A percentile compares a stretch with the other conserved stretches of the same genome.
Evolutionary conservation across 2,888 invertebrate genomes (phyloP).

Genomic region (Cremastobaeus sp.): DNA sequence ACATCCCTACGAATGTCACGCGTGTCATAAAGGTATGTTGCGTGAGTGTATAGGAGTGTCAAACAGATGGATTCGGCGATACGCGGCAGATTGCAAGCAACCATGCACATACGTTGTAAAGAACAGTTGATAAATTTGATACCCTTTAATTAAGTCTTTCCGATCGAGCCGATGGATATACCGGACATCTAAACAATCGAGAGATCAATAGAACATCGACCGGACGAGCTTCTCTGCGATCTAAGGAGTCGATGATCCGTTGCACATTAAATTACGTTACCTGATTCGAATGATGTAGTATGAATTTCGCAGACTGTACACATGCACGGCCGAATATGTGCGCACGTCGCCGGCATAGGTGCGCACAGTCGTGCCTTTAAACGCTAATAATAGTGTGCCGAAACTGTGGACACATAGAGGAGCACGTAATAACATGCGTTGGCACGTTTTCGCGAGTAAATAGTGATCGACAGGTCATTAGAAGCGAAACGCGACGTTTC

Average conservation of each 20-base stretch:
- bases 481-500: slow-evolving; percentile 41
- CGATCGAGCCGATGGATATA: too few relatives aligned
- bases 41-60: slow-evolving; percentile 62
- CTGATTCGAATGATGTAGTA: too few relatives aligned
- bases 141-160: too few relatives aligned
- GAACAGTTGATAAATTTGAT: too few relatives aligned
- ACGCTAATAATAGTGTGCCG: slow-evolving; percentile 62
- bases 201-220: too few relatives aligned
- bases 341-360: slow-evolving; percentile 49
- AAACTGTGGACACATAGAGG: slow-evolving; percentile 52
- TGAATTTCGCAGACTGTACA: too few relatives aligned
- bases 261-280: too few relatives aligned
- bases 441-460: slow-evolving; percentile 56
- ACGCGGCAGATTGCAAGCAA: slow-evolving; percentile 60
- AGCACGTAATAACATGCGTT: slow-evolving; percentile 56
- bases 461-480: slow-evolving; percentile 58
- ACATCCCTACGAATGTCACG: slow-evolving; percentile 48
- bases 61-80: slow-evolving; percentile 60
- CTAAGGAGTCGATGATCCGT: too few relatives aligned
- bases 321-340: slow-evolving; percentile 25
- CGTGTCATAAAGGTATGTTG: slow-evolving; percentile 60
- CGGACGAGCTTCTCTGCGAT: too few relatives aligned
- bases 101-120: slow-evolving; percentile 60
- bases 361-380: slow-evolving; percentile 58
- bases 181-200: too few relatives aligned